Base-by-base conservation (phyloP, 1,140 invertebrate genomes). In the Laodelphax striatellus region DNA sequence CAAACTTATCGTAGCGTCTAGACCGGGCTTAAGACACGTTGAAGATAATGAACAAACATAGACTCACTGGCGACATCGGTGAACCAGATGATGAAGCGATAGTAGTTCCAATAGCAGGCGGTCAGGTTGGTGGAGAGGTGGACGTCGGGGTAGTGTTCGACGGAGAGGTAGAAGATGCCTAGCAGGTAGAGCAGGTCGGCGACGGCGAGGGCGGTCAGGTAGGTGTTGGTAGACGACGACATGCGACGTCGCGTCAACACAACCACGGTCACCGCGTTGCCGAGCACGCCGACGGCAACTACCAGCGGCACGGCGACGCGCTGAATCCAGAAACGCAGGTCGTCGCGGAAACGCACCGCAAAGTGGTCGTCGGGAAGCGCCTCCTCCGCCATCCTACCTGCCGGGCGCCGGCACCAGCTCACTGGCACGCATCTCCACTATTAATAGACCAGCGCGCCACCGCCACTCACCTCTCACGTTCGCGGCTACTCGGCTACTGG, bases 141-240 rank as follows among this genome's bases (percentile, higher is more conserved):
- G 14, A 80, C 75, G 60, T 77, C 62, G 0, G 72, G 72, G 65
- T 85, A 84, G 67, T 85, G 82, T 61, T 77, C 67, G 41, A 86
- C 72, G 0, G 84, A 85, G 22, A 89, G 72, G 22, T 81, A 73
- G 65, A 88, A 79, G 62, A 80, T 79, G 65, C 84, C 80, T 21
- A 84, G 71, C 46, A 89, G 75, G 70, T 87, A 86, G 22, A 86
- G 73, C 52, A 88, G 75, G 66, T 89, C 87, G 21, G 85, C 82
- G 38, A 84, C 78, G 28, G 87, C 85, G 62, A 89, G 68, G 0
- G 86, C 85, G 55, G 83, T 85, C 65, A 89, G 73, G 71, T 89
- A 89, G 63, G 80, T 76, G 72, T 88, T 88, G 43, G 87, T 89
- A 24, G 86, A 87, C 60, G 81, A 83, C 57, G 83, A 73, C 87